Conservation (phyloP, 1,140 invertebrate species). For the Leptoteleia sp. region DNA sequence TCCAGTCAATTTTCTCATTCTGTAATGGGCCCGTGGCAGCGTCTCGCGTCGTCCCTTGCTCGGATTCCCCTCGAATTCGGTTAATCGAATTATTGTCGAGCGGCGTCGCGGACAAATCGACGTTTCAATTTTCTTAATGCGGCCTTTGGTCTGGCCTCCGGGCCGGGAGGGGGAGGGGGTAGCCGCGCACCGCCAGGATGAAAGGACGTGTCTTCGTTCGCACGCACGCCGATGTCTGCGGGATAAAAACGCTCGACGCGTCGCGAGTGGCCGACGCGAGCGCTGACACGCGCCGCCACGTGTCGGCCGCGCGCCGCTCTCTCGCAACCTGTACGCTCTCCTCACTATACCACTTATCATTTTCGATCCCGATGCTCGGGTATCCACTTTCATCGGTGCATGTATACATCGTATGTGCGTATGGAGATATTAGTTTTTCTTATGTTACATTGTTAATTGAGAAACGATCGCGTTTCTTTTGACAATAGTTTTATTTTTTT, state of each 20-base stretch:
- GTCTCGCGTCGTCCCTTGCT: slow-evolving; percentile 44
- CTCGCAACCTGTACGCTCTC: no score
- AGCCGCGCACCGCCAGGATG: slow-evolving; percentile 44
- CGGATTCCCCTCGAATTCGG: slow-evolving; percentile 60
- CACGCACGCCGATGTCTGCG: slow-evolving; percentile 39
- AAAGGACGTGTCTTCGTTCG: slow-evolving; percentile 62
- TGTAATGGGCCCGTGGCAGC: slow-evolving; percentile 51
- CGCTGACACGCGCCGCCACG: slow-evolving; percentile 76
- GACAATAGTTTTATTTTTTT: no score
- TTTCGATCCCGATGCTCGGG: slow-evolving; percentile 18
- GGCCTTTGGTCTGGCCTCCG: slow-evolving; percentile 40
- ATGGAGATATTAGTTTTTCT: no score
- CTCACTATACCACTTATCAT: slow-evolving; percentile 64
- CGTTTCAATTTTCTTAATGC: slow-evolving; percentile 82
- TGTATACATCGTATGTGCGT: no score
- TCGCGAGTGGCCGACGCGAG: slow-evolving; percentile 33
- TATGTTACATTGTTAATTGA: no score
- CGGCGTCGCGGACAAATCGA: slow-evolving; percentile 79
- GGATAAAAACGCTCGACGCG: slow-evolving; percentile 26
- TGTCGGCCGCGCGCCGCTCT: slow-evolving; percentile 70
- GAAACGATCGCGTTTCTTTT: no score
- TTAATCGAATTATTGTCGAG: slow-evolving; percentile 79
- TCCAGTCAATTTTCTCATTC: slow-evolving; percentile 63
- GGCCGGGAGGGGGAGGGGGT: no score
- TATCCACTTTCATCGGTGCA: slow-evolving; percentile 35